Conservation (phyloP, 2,888 invertebrate genomes). For the Drosophila prostipennis region DNA sequence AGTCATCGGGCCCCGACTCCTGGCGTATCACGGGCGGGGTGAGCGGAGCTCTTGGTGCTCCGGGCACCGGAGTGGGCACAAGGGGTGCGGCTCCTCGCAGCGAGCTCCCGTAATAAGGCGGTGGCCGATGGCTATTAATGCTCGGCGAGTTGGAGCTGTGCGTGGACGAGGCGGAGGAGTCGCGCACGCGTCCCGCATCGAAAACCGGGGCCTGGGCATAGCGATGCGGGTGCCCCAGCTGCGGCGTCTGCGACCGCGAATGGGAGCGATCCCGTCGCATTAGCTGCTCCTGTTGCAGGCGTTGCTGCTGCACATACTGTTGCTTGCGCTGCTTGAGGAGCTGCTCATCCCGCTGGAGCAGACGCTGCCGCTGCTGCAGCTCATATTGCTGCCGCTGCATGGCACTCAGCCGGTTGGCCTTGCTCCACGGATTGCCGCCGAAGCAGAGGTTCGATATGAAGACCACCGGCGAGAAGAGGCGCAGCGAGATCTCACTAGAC, state of each 20-base stretch:
- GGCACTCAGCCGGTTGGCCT: conserved; percentile 63
- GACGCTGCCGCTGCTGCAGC: conserved; percentile 57
- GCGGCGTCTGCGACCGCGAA: conserved; percentile 68
- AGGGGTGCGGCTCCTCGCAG: conserved; percentile 61
- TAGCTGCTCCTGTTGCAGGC: conserved; percentile 47
- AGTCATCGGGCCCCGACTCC: conserved; percentile 75
- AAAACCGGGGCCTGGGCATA: conserved; percentile 78
- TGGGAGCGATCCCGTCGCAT: conserved; percentile 57
- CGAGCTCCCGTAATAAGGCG: conserved; percentile 61
- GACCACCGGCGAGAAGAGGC: conserved; percentile 93
- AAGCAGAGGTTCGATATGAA: conserved; percentile 92
- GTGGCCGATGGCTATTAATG: conserved; percentile 52
- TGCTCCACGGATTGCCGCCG: conserved; percentile 83
- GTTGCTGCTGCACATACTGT: conserved; percentile 53
- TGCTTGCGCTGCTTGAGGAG: conserved; percentile 57
- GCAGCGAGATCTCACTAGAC: conserved; percentile 89
- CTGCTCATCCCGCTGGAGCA: conserved; percentile 56
- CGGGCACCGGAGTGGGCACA: conserved; percentile 71
- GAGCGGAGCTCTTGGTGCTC: conserved; percentile 57
- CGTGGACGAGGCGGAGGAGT: conserved; percentile 72
- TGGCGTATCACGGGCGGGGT: conserved; percentile 58
- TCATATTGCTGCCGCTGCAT: conserved; percentile 66
- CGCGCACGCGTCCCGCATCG: conserved; percentile 63
- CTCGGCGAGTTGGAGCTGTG: conserved; percentile 63
- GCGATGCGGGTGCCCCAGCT: conserved; percentile 61